Evolutionary conservation across 2,888 invertebrate species (phyloP), one percentile per base, ranked within the genome.

Genomic region (Lutraria lutraria): DNA sequence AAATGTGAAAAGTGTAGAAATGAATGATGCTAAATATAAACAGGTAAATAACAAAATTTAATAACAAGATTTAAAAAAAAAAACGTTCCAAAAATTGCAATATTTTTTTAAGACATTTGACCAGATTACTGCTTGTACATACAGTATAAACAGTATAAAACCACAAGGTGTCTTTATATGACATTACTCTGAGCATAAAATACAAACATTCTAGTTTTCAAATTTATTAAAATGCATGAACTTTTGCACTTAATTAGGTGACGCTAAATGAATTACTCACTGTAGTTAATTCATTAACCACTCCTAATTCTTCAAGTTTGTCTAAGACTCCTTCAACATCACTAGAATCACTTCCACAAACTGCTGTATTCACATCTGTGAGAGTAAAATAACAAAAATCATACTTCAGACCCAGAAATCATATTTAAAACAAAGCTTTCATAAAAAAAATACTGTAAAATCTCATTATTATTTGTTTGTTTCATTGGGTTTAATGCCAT

Each of bases 301-400:
- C 34, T 13, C 82, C 86, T 15, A 80, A 34, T 31, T 87, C 81
- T n/a, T 63, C 72, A 21, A 90, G 25, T 19, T 63, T 15, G n/a
- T 79, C 31, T 19, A 90, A 31, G 19, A 90, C 60, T 10, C 56
- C 52, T n/a, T 87, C 68, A 34, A 88, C 72, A 56, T 83, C 89
- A 76, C 54, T 80, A 15, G 31, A 60, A 15, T 85, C 56, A 15
- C 72, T 52, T 13, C 81, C 76, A 85, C 90, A 91, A 15, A 90
- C 85, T 79, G 82, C 81, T 81, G 82, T 63, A 79, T 87, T 88
- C 16, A 90, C 25, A 68, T 86, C 91, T 88, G 76, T 53, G 29
- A 84, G 25, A 13, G 63, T 25, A 19, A n/a, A 68, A 68, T 68
- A 68, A 68, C n/a, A n/a, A 68, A 12, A 25, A 68, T 25, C n/a